Percentiles rank a stretch among this genome's conserved stretches.
phyloP scores from a whole-genome alignment of 2,888 invertebrate genomes.

The Apodemia duryi region DNA sequence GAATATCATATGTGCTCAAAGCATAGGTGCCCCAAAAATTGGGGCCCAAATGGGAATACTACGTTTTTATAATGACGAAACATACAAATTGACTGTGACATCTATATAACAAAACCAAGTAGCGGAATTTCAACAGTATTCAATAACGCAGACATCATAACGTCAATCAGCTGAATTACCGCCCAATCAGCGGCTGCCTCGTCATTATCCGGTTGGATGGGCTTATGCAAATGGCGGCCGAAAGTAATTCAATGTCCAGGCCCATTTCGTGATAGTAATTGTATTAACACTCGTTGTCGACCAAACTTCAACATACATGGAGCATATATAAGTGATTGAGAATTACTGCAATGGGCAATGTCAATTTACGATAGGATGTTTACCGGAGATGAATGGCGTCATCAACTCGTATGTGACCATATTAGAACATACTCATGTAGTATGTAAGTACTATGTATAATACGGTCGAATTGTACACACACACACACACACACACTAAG shows the following conservation, averaged over 20 bases:
- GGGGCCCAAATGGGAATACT: not conserved
- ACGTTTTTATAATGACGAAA: too few relatives aligned
- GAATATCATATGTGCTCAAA: constrained; percentile 3
- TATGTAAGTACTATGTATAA: too few relatives aligned
- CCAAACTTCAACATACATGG: not conserved
- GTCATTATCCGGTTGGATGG: constrained; percentile 27
- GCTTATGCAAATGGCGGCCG: constrained; percentile 27
- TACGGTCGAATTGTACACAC: too few relatives aligned
- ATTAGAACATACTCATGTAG: too few relatives aligned
- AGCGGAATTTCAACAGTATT: not conserved
- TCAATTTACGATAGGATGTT: too few relatives aligned
- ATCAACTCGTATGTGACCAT: too few relatives aligned
- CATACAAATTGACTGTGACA: too few relatives aligned
- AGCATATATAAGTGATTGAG: not conserved
- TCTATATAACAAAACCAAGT: not conserved
- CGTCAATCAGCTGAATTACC: constrained; percentile 17
- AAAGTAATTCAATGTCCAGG: constrained; percentile 23
- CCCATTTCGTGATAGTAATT: constrained; percentile 20
- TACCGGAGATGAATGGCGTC: too few relatives aligned
- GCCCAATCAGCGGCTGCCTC: constrained; percentile 17
- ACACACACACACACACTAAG: too few relatives aligned
- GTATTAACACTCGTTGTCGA: constrained; percentile 1
- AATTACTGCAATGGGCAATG: too few relatives aligned
- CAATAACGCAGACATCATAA: not conserved
- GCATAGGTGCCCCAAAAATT: not conserved